A percentile compares a stretch with the other conserved stretches of the same genome.
Evolutionary conservation across 64 coral and sea anemone genomes (phyloP).

Genomic region (Orbicella faveolata): DNA sequence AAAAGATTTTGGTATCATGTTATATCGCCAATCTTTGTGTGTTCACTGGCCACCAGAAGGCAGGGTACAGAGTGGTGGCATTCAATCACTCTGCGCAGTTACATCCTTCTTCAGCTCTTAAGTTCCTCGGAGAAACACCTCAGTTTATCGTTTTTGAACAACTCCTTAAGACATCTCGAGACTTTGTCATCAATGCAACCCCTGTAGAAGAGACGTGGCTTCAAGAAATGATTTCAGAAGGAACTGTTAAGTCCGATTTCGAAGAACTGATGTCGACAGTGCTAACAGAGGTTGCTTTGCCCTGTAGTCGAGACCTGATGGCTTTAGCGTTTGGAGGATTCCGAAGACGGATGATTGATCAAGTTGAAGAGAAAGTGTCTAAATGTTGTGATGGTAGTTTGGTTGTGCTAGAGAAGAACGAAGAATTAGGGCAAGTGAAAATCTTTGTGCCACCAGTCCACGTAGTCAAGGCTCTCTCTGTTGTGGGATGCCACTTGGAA

Average conservation of each 20-base stretch:
- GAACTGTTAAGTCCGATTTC: not conserved
- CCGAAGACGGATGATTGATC: not conserved
- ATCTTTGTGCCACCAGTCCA: constrained; percentile 41
- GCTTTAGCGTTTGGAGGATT: constrained; percentile 9
- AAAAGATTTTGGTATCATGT: constrained; percentile 74
- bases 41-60: constrained; percentile 74
- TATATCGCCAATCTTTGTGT: constrained; percentile 69
- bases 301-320: constrained; percentile 39
- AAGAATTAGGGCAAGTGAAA: constrained; percentile 21
- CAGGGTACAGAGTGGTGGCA: constrained; percentile 60
- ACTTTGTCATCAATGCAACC: constrained; percentile 74
- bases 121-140: constrained; percentile 60
- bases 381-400: constrained; percentile 23
- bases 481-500: constrained; percentile 33
- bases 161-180: constrained; percentile 72
- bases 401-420: constrained; percentile 27
- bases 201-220: constrained; percentile 78
- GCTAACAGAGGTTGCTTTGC: not conserved
- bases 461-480: constrained; percentile 14
- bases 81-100: constrained; percentile 55
- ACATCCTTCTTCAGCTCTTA: constrained; percentile 82
- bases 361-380: constrained; percentile 1
- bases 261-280: constrained; percentile 9
- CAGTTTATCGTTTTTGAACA: constrained; percentile 84
- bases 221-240: constrained; percentile 42